Conservation (phyloP, 2,797 vertebrate genomes). For the Sebastes elongatus region DNA sequence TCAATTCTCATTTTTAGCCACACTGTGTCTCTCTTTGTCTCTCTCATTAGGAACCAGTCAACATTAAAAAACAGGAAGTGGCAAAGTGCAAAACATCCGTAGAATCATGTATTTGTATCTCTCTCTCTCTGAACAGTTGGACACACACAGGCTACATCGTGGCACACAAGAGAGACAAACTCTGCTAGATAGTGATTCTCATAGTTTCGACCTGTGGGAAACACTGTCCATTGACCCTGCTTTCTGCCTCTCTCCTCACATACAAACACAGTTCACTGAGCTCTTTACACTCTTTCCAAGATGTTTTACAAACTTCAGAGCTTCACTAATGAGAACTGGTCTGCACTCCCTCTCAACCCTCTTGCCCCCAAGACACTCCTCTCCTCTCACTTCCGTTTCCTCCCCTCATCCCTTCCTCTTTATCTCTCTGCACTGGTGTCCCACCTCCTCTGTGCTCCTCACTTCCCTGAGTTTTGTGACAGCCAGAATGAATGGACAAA, state of each 20-base stretch:
- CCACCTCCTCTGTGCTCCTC: not conserved
- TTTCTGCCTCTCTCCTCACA: not conserved
- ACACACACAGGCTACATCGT: not conserved
- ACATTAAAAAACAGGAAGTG: slow-evolving; percentile 54
- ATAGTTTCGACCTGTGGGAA: slow-evolving; percentile 16
- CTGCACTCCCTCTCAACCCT: slow-evolving; percentile 20
- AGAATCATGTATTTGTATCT: not conserved
- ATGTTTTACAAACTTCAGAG: slow-evolving; percentile 28
- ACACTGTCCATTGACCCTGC: not conserved
- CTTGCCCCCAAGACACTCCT: slow-evolving; percentile 28
- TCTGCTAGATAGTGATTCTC: not conserved
- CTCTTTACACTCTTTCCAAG: slow-evolving; percentile 16
- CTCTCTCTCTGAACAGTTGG: not conserved
- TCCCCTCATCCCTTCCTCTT: slow-evolving; percentile 28
- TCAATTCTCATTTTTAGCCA: not conserved
- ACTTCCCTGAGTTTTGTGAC: not conserved
- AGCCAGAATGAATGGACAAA: not conserved
- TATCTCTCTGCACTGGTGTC: not conserved
- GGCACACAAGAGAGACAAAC: not conserved
- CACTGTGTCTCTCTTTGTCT: not conserved
- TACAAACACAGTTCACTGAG: slow-evolving; percentile 16
- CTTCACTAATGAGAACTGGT: slow-evolving; percentile 39
- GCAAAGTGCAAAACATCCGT: slow-evolving; percentile 12
- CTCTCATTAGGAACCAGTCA: not conserved
- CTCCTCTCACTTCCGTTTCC: slow-evolving; percentile 39